These are phyloP conservation scores for Brenthis hecate DNA, from an alignment of 2,888 invertebrate species.

Conservation along the genomic window DNA sequence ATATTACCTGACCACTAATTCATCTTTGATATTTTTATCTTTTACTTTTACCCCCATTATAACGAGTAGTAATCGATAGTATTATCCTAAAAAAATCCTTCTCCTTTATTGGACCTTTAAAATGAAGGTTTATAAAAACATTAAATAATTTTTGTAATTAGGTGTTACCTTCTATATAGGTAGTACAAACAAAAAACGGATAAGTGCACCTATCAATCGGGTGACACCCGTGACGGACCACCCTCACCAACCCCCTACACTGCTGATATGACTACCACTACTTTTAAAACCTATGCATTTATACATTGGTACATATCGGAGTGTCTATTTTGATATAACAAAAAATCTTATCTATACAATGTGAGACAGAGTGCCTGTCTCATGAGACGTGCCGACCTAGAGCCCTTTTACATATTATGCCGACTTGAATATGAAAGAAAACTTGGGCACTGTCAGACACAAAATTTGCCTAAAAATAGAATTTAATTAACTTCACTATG, in stretches of 20 bases:
- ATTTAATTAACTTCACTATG: neutral
- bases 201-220: too few species aligned
- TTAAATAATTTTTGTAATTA: too few species aligned
- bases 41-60: neutral
- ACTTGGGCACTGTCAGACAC: conserved; percentile 10
- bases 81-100: neutral
- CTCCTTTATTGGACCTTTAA: too few species aligned
- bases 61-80: neutral
- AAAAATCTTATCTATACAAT: conserved; percentile 8
- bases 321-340: conserved; percentile 6
- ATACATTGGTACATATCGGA: neutral
- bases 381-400: conserved; percentile 4
- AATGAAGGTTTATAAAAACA: too few species aligned
- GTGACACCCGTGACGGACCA: too few species aligned
- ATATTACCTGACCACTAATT: conserved; percentile 53
- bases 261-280: neutral
- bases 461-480: neutral
- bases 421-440: conserved; percentile 3
- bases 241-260: neutral
- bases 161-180: too few species aligned
- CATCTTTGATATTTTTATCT: conserved; percentile 3
- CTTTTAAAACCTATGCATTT: too few species aligned
- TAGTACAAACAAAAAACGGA: too few species aligned
- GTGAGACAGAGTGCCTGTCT: neutral
- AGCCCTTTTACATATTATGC: conserved; percentile 5